Evolutionary conservation across 2,113 vertebrate genomes (phyloP), one percentile per base, ranked within the genome.

Genomic region (Ameiurus melas): DNA sequence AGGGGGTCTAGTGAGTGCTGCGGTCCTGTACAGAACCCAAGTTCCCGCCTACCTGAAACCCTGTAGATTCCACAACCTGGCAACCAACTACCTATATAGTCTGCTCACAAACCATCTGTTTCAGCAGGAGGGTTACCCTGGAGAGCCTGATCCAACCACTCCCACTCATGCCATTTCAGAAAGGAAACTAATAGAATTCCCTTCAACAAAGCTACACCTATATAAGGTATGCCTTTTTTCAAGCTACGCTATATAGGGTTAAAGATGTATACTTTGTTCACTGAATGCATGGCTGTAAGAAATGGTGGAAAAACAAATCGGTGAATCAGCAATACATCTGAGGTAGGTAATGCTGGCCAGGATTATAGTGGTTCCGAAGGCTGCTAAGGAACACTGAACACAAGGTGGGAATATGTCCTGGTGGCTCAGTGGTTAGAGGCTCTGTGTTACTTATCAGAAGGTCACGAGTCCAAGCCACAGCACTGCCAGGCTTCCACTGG

Each of bases 81-180:
- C 33, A 10, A 53, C 55, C 60, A 39, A 33, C 20, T 39, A 25
- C 33, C 33, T 62, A 83, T 83, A 43, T 5, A 62, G 19, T 58
- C 51, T 80, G 25, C 51, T 33, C 47, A 30, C 51, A 53, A 22
- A 20, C 36, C 51, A 51, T 30, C 47, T 12, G 14, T 0, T 57
- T 57, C 51, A 82, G 57, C 55, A 82, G 75, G 47, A 53, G 47
- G 30, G 51, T 19, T 57, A 80, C 51, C 80, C 55, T 60, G 80
- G 30, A 60, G 20, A 82, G 39, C 55, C 80, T 82, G 80, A 82
- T 25, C 30, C 53, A 81, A 36, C 55, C 19, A 58, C 79, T 81
- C 10, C 53, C 51, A 81, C n/a, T 30, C 53, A 1, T 20, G n/a
- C n/a, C 14, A 57, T 33, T 81, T 33, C 79, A 81, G 79, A 58